Base-by-base conservation (phyloP, 1,140 invertebrate species). In the Scaptomyza pallida region DNA sequence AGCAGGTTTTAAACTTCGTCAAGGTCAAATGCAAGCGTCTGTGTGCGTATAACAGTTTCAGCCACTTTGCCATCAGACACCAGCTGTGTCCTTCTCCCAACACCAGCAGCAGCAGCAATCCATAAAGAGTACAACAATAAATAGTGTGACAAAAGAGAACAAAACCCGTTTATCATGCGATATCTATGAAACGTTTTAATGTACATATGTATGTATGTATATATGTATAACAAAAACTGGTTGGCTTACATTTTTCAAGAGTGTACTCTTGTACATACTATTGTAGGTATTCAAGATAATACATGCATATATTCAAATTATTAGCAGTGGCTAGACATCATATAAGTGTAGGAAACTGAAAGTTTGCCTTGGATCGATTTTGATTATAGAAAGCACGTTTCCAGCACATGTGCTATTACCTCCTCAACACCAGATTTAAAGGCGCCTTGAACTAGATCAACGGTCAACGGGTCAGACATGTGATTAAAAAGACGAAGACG, bases 1-100 rank as follows among this genome's bases (percentile, higher is more conserved):
- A 71, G 68, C 62, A 37, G 33, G 33, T 37, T 71, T 65, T 71
- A 71, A 71, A 71, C 68, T 71, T 71, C 52, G 47, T 44, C 68
- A 71, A 71, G 68, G 68, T 71, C 68, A 71, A 65, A 65, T 65
- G 61, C 61, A 52, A 9, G 54, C 47, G 19, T 12, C 8, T 12
- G 54, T 30, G 15, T 12, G 15, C 57, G 68, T 71, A 71, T 71
- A 71, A 71, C 68, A 71, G 68, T 65, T 37, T 37, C n/a, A 37
- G 35, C 19, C 19, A 12, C 54, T 55, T 16, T 43, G 52, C 37
- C n/a, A 55, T 43, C 37, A 43, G 37, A 9, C 37, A 55, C 52
- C 37, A 43, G 10, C 13, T 55, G 35, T 8, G 52, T 21, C 52
- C 37, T 41, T 43, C 19, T 16, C 17, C 52, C 52, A 35, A 13